Percentiles rank a stretch among this genome's conserved stretches.
phyloP scores from a whole-genome alignment of 2,113 vertebrate genomes.

The Callaeas wilsoni region DNA sequence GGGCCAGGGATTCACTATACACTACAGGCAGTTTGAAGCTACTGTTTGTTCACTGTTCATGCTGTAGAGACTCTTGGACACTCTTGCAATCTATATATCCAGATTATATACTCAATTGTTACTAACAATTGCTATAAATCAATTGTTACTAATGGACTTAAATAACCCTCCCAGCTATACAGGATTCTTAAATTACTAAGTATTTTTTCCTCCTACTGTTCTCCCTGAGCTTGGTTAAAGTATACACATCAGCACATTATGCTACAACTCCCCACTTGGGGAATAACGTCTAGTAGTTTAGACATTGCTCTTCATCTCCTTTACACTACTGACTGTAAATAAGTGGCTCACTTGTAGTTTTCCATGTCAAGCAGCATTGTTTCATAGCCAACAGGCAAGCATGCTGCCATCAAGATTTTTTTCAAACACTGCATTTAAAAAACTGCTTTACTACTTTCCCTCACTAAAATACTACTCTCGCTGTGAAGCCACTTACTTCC shows the following conservation, averaged over 20 bases:
- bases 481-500: neutral
- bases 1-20: neutral
- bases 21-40: neutral
- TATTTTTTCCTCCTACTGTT: neutral
- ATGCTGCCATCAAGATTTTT: neutral
- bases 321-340: fast-evolving
- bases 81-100: too few species aligned
- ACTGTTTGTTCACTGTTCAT: neutral
- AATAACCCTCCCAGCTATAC: neutral
- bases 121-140: too few species aligned
- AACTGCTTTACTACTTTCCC: neutral
- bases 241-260: neutral
- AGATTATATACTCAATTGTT: neutral
- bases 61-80: neutral
- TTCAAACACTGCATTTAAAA: neutral
- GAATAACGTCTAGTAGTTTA: neutral
- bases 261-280: neutral
- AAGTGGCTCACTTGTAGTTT: neutral
- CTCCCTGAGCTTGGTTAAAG: neutral
- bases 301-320: neutral
- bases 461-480: neutral
- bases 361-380: neutral
- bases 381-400: neutral
- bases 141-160: neutral
- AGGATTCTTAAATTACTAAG: neutral